Base-by-base conservation (phyloP, 2,797 vertebrate species). In the Darevskia mixta region DNA sequence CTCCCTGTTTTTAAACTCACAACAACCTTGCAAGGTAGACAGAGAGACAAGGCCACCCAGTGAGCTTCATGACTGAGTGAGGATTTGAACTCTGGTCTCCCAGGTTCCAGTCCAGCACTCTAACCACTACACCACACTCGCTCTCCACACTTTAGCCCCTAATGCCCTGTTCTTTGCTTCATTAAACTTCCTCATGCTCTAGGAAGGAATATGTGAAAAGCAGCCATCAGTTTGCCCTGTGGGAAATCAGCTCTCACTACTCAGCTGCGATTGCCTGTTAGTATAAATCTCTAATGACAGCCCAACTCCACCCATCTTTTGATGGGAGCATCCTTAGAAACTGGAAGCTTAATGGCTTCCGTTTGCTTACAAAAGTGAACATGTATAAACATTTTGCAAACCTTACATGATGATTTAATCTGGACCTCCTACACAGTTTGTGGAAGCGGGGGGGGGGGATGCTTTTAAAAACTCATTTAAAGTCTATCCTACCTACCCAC, bases 361-460 rank as follows among this genome's bases (percentile, higher is more conserved):
- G n/a, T 93, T 92, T 89, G 17, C 87, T 86, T 88, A 23, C 58
- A 89, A 77, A 83, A 58, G 55, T 84, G 76, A 89, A 82, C n/a
- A 78, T 0, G 0, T 83, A 90, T 45, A 85, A 90, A 91, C 91
- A 89, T 58, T 64, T 64, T 89, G 87, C 58, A 18, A 83, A 1
- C 2, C 87, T 86, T 83, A 78, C 64, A n/a, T 15, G 27, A 32
- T 86, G 84, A 89, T 71, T 87, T 90, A 87, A 55, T 41, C 5
- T 35, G 45, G 82, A 90, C 71, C 83, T 91, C 87, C 91, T 90
- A 90, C 79, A 66, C 2, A 83, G 83, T 35, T 64, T 88, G n/a
- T 32, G 83, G 93, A 89, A 80, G 69, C 25, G 61, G n/a, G 69
- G n/a, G 61, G n/a, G 61, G 75, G 43, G 1, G 32, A 71, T 83